Conservation (phyloP, 2,113 vertebrate species). For the Channa argus region DNA sequence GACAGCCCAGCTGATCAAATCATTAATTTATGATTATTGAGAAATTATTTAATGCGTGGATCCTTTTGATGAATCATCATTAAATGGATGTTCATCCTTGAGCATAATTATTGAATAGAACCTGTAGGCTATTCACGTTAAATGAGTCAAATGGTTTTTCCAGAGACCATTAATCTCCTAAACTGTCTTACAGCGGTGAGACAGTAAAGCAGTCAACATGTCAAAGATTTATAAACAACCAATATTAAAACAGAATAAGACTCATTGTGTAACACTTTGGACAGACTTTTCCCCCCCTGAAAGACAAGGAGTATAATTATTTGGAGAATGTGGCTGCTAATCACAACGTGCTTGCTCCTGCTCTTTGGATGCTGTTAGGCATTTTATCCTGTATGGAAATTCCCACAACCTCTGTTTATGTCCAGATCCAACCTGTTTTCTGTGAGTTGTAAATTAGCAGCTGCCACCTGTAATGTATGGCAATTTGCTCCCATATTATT, state of each 20-base stretch:
- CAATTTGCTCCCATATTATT: conserved; percentile 57
- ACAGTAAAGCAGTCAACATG: no score
- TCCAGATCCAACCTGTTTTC: conserved; percentile 46
- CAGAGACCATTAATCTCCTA: no score
- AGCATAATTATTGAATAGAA: neutral
- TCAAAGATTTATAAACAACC: neutral
- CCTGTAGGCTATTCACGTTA: neutral
- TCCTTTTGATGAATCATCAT: neutral
- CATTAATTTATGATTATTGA: no score
- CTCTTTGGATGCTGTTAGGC: conserved; percentile 16
- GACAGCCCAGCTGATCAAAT: no score
- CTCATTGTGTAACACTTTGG: neutral
- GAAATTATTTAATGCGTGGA: no score
- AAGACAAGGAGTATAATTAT: conserved; percentile 36
- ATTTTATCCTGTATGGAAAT: conserved; percentile 32
- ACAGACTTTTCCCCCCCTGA: conserved; percentile 7
- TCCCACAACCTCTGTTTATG: conserved; percentile 55
- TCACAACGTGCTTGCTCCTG: conserved; percentile 29
- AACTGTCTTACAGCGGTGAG: no score
- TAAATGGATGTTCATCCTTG: neutral
- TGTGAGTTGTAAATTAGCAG: conserved; percentile 67
- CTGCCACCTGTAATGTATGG: conserved; percentile 65
- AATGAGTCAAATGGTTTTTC: neutral
- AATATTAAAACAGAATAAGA: neutral
- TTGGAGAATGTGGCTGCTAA: conserved; percentile 38